Percentiles rank a stretch among this genome's conserved stretches.
phyloP scores from a whole-genome alignment of 1,140 invertebrate genomes.

The Eumeta japonica region DNA sequence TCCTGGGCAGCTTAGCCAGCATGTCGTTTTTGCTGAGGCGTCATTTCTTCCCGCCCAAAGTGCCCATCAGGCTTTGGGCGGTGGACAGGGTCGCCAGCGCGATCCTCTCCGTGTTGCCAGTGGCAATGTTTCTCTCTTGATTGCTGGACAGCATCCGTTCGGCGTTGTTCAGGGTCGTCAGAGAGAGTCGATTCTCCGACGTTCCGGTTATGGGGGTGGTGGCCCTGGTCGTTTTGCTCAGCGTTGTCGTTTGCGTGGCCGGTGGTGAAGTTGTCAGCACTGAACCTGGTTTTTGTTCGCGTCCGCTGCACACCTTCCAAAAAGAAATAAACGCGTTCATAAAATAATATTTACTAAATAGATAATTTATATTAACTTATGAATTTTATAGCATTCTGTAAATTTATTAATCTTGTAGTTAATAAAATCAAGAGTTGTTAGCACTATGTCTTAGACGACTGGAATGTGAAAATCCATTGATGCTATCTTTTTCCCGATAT shows the following conservation, averaged over 20 bases:
- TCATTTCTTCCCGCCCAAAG: conserved; percentile 60
- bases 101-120: conserved; percentile 27
- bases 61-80: conserved; percentile 56
- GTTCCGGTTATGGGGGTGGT: conserved; percentile 28
- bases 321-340: too few relatives aligned
- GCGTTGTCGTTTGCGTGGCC: conserved; percentile 15
- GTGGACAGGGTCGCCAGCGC: conserved; percentile 43
- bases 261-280: conserved; percentile 42
- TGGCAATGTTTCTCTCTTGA: conserved; percentile 25
- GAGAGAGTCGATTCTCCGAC: conserved; percentile 27
- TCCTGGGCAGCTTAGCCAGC: conserved; percentile 24
- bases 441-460: too few relatives aligned
- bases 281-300: conserved; percentile 45
- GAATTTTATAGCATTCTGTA: too few relatives aligned
- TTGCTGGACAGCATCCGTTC: conserved; percentile 29
- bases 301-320: conserved; percentile 47
- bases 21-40: conserved; percentile 31
- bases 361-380: too few relatives aligned
- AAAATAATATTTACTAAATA: too few relatives aligned
- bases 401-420: too few relatives aligned
- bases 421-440: too few relatives aligned
- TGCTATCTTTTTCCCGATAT: too few relatives aligned
- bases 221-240: conserved; percentile 24
- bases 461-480: too few relatives aligned
- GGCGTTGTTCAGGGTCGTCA: conserved; percentile 36